Base-by-base conservation (phyloP, 2,888 invertebrate species). In the Caenorhabditis sinica region DNA sequence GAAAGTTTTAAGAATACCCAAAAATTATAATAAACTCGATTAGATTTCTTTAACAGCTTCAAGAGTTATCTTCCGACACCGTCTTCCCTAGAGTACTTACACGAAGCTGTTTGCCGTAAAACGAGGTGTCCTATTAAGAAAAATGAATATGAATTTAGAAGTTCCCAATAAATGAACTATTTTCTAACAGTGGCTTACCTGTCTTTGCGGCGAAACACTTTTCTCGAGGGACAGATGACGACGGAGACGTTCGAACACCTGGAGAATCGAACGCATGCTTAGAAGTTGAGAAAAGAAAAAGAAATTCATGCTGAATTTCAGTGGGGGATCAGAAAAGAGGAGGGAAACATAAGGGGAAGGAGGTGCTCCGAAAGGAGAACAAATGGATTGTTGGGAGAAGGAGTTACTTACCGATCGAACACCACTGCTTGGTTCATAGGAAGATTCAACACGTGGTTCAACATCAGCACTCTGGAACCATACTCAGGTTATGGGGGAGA, bases 141-240 rank as follows among this genome's bases (percentile, higher is more conserved):
- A 33, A 33, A 28, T 0, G 20, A 49, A 25, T 25, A 23, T 20
- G n/a, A n/a, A n/a, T n/a, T n/a, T 20, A 65, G 53, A 56, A 58
- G 36, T 30, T 30, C 45, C 71, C 61, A 28, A 17, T 33, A 71
- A 15, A 56, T 58, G 51, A 6, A 40, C 30, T n/a, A 25, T 25
- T 33, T 25, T 25, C 25, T n/a, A 11, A 40, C 9, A 28, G 13
- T 28, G 15, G 43, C 66, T 84, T 72, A 84, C 81, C 79, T 82
- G 85, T 82, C 82, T 76, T 74, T 79, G 87, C 28, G 87, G 89
- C 63, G 88, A 88, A 20, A 85, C 87, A 66, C 88, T 89, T 76
- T 91, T 90, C 81, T 91, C 91, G 58, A 90, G 82, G 15, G 90
- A 90, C 36, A 91, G 76, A 80, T 91, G 91, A 72, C 91, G 88